A percentile compares a stretch with the other conserved stretches of the same genome.
Evolutionary conservation across 2,888 invertebrate genomes (phyloP).

Genomic region (Nebria brevicollis): DNA sequence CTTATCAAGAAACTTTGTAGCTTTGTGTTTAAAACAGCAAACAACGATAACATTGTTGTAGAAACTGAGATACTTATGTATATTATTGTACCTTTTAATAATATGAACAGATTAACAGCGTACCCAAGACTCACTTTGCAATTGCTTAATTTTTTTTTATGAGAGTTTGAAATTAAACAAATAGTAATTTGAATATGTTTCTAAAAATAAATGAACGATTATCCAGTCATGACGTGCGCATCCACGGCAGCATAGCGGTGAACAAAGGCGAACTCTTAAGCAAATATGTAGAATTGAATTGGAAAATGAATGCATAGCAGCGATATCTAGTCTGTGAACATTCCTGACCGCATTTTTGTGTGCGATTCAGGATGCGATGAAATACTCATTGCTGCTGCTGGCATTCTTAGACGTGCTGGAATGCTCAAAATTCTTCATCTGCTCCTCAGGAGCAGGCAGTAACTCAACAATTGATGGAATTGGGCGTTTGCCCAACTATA

Average conservation of each 20-base stretch:
- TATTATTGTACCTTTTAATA: not conserved
- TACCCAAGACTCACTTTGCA: not conserved
- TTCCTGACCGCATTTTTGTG: constrained; percentile 42
- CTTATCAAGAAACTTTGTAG: constrained; percentile 14
- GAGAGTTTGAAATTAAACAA: too few relatives aligned
- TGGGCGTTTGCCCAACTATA: not conserved
- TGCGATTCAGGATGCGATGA: constrained; percentile 52
- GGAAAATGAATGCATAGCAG: not conserved
- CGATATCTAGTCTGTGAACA: constrained; percentile 14
- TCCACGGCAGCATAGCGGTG: not conserved
- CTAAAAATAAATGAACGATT: too few relatives aligned
- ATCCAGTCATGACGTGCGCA: too few relatives aligned
- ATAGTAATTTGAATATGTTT: too few relatives aligned
- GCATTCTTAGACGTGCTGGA: constrained; percentile 54
- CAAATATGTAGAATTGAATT: not conserved
- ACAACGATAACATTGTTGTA: constrained; percentile 13
- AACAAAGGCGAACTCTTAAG: not conserved
- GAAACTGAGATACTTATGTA: not conserved
- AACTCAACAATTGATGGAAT: not conserved
- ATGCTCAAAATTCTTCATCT: constrained; percentile 31
- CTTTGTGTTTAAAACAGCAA: not conserved
- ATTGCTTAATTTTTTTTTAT: too few relatives aligned
- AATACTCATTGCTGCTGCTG: constrained; percentile 52
- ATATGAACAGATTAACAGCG: not conserved
- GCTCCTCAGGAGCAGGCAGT: not conserved